These are phyloP conservation scores for Ceratoteleas bidentatus DNA, from an alignment of 1,140 invertebrate genomes.

Conservation along the genomic window DNA sequence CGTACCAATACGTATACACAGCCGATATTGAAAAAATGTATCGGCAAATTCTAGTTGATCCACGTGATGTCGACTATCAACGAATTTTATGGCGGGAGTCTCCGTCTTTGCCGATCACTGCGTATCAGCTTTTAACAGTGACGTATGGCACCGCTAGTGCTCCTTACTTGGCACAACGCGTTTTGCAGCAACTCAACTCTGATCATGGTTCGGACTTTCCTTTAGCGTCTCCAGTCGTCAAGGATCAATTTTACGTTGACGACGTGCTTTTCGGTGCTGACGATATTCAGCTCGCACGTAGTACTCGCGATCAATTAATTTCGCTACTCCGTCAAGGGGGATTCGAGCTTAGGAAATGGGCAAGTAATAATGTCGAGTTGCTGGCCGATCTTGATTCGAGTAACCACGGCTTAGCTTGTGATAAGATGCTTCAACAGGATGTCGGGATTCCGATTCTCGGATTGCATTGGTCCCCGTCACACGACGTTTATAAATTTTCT, in stretches of 20 bases:
- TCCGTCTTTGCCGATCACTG: neutral
- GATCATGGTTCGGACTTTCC: constrained; percentile 17
- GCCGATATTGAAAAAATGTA: constrained; percentile 67
- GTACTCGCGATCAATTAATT: constrained; percentile 9
- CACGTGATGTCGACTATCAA: constrained; percentile 52
- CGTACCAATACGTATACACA: constrained; percentile 39
- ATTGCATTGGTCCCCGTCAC: neutral
- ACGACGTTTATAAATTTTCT: neutral
- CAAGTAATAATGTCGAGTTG: neutral
- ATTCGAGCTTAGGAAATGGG: constrained; percentile 29
- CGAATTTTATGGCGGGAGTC: constrained; percentile 66
- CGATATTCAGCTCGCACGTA: neutral
- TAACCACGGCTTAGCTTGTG: constrained; percentile 15
- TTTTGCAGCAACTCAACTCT: constrained; percentile 9
- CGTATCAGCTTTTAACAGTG: constrained; percentile 5
- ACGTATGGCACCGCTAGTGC: constrained; percentile 2
- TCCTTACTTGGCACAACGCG: neutral
- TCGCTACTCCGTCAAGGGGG: constrained; percentile 1
- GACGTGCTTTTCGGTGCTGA: constrained; percentile 16
- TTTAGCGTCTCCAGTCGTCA: neutral
- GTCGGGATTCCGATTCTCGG: constrained; percentile 3
- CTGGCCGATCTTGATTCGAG: neutral
- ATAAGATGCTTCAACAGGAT: neutral
- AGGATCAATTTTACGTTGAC: constrained; percentile 10
- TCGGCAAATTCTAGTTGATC: constrained; percentile 64